A percentile compares a stretch with the other conserved stretches of the same genome.
Conservation (phyloP, 2,888 invertebrate species). For the Bellardia pandia region DNA sequence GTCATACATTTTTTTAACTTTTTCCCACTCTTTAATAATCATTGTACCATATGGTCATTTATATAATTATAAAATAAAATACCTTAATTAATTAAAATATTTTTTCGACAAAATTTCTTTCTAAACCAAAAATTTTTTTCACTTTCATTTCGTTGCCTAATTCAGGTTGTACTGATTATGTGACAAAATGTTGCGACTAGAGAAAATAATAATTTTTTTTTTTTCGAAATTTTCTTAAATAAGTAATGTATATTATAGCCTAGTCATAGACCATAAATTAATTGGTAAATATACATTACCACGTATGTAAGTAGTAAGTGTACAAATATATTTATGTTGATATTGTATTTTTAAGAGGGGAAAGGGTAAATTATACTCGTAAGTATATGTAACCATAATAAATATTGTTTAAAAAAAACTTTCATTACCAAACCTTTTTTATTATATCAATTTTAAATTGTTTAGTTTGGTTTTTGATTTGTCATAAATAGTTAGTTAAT, state of each 20-base stretch:
- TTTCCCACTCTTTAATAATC: too few relatives aligned
- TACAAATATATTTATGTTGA: background rate
- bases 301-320: background rate
- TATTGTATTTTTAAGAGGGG: background rate
- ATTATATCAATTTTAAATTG: background rate
- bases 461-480: constrained; percentile 8
- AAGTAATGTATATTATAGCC: constrained; percentile 1
- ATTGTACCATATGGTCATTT: background rate
- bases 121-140: constrained; percentile 20
- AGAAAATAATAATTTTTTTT: constrained; percentile 32
- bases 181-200: constrained; percentile 57
- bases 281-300: constrained; percentile 8
- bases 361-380: background rate
- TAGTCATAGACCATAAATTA: constrained; percentile 64
- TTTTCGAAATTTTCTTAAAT: background rate
- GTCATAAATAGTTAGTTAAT: background rate
- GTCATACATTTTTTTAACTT: too few relatives aligned
- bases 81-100: background rate
- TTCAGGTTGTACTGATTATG: constrained; percentile 40
- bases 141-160: constrained; percentile 62
- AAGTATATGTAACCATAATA: background rate
- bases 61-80: background rate
- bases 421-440: constrained; percentile 25
- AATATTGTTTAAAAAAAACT: background rate
- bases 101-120: constrained; percentile 13